Base-by-base conservation (phyloP, 2,797 vertebrate genomes). In the Novumbra hubbsi region DNA sequence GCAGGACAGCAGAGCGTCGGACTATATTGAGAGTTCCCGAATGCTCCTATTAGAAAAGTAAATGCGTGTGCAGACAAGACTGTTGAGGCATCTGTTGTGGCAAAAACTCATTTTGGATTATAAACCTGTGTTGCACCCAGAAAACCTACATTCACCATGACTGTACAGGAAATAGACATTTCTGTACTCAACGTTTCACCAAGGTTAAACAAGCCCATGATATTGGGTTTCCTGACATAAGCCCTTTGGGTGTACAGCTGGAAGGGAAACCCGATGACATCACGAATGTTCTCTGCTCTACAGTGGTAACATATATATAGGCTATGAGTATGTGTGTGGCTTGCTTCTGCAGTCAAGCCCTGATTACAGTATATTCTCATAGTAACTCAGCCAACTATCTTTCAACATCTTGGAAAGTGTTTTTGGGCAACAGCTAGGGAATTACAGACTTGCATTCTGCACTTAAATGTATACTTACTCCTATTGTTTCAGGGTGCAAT, bases 341-440 rank as follows among this genome's bases (percentile, higher is more conserved):
- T 70, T 50, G 73, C 60, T 49, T 19, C 7, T 30, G 14, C 30
- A 52, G 41, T 75, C 71, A 21, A 68, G 52, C 67, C 49, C 73
- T 70, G 45, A 71, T 48, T 75, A 73, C 28, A 50, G 50, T 45
- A 19, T 34, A 70, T 34, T 19, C 64, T 3, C n/a, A 52, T 2
- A 50, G 45, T 45, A 38, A 30, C 41, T 68, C 8, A n/a, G 64
- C 27, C 73, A 27, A 41, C 62, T 24, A 24, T 27, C 0, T 1
- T 45, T 15, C 71, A 72, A 38, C 70, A 79, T 70, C 64, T 74
- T 71, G 70, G 74, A 75, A 71, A 75, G 69, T 50, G 70, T 45
- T 65, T 68, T 72, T 11, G 38, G 65, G 27, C 52, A 64, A 70
- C 60, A 71, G 57, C 11, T 71, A 27, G 48, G 48, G 27, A 70